Evolutionary conservation across 2,113 vertebrate species (phyloP), one percentile per base, ranked within the genome.

Genomic region (Neoarius graeffei): DNA sequence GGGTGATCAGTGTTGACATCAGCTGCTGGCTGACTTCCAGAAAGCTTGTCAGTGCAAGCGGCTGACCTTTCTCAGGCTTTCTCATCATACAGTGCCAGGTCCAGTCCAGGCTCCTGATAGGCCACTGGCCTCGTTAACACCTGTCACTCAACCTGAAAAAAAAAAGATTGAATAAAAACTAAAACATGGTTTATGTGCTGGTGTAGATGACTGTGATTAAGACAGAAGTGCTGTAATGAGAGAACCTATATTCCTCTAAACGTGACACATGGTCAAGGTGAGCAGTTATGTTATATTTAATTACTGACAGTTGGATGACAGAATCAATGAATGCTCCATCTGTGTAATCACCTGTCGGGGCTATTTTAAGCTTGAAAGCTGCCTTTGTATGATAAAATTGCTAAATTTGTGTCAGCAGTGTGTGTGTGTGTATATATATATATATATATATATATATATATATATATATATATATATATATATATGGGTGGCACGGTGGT

Each of bases 1-100:
- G 83, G 87, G 89, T 91, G 93, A 93, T 92, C 92, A 91, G 80
- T 17, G n/a, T 89, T 64, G 67, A 88, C 93, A 91, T 91, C 87
- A 90, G 89, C 91, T 48, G 77, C 91, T 89, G 88, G 89, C 85
- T 79, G 9, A 85, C 74, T 59, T 87, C 62, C 88, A 73, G 87
- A 88, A 84, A 67, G 85, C 87, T 90, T 73, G 85, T 89, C 59
- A 69, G 91, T 88, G 84, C 83, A 86, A 91, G 90, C 92, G 88
- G 83, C 83, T 52, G 91, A 94, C 92, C 94, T 93, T 92, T 91
- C 52, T 74, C 81, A 27, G 57, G 25, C 89, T 42, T 42, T 42
- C 42, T 90, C 86, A 52, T 83, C 81, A 80, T 76, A 80, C 66
- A 73, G 80, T 56, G 25, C 82, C 83, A 54, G 74, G 69, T 84